A percentile compares a stretch with the other conserved stretches of the same genome.
Conservation (phyloP, 2,113 vertebrate genomes). For the Callionymus lyra region DNA sequence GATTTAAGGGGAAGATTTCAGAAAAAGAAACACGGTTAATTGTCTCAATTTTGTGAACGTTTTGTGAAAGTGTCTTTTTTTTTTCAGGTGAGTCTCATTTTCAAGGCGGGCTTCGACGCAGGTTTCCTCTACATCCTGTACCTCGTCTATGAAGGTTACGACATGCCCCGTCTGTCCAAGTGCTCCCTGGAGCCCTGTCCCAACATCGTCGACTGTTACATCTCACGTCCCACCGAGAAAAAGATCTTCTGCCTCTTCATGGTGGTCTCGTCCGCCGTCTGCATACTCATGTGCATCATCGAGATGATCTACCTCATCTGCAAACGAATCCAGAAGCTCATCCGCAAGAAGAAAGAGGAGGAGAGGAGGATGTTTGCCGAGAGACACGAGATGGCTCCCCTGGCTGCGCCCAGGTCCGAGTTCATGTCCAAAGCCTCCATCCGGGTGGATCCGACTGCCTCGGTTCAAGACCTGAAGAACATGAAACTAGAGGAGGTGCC, state of each 20-base stretch:
- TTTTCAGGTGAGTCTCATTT: constrained; percentile 70
- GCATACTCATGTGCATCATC: constrained; percentile 76
- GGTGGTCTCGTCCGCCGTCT: constrained; percentile 71
- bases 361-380: not conserved
- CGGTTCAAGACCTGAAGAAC: constrained; percentile 45
- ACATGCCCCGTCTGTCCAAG: constrained; percentile 74
- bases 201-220: constrained; percentile 84
- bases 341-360: not conserved
- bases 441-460: constrained; percentile 40
- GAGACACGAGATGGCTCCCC: constrained; percentile 14
- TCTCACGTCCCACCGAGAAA: constrained; percentile 85
- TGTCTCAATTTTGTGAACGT: no score
- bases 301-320: constrained; percentile 80
- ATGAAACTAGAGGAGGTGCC: constrained; percentile 11
- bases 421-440: constrained; percentile 21
- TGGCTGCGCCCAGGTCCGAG: constrained; percentile 5
- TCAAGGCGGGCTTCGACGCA: constrained; percentile 73
- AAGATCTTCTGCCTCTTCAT: constrained; percentile 92
- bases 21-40: no score
- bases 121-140: constrained; percentile 82
- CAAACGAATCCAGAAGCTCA: constrained; percentile 63
- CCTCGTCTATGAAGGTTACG: constrained; percentile 69
- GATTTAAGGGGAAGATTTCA: no score
- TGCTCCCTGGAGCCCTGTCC: constrained; percentile 77
- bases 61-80: no score